Conservation (phyloP, 1,140 invertebrate genomes). For the Pachypeltis micranthus region DNA sequence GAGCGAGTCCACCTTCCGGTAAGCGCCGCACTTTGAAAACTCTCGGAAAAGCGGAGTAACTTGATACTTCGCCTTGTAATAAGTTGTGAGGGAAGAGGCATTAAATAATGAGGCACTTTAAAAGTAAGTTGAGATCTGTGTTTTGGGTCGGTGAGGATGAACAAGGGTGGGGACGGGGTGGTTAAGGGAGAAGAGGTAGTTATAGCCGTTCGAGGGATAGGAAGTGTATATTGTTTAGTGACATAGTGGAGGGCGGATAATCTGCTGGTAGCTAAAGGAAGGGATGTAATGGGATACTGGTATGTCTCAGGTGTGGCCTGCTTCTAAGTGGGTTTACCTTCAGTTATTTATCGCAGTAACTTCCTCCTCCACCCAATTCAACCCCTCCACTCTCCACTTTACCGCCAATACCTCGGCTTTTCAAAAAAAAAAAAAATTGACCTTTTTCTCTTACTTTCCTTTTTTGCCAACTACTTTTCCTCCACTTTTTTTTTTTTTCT, state of each 20-base stretch:
- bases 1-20: no score
- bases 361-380: background rate
- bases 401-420: background rate
- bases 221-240: slow-evolving; percentile 5
- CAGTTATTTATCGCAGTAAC: background rate
- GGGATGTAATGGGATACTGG: slow-evolving; percentile 9
- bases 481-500: background rate
- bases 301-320: slow-evolving; percentile 4
- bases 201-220: slow-evolving; percentile 4
- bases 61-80: background rate
- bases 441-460: no score
- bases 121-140: background rate
- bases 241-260: background rate
- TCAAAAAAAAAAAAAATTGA: no score
- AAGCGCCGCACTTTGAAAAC: no score
- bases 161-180: background rate
- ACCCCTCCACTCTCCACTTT: background rate
- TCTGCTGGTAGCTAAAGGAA: background rate
- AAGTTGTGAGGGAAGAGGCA: background rate
- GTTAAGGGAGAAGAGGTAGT: background rate
- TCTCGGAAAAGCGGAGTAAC: no score
- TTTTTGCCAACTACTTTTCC: background rate
- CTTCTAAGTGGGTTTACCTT: slow-evolving; percentile 6
- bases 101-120: slow-evolving; percentile 4
- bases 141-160: no score